phyloP scores from a whole-genome alignment of 2,888 invertebrate species.

The Odontothrips loti region DNA sequence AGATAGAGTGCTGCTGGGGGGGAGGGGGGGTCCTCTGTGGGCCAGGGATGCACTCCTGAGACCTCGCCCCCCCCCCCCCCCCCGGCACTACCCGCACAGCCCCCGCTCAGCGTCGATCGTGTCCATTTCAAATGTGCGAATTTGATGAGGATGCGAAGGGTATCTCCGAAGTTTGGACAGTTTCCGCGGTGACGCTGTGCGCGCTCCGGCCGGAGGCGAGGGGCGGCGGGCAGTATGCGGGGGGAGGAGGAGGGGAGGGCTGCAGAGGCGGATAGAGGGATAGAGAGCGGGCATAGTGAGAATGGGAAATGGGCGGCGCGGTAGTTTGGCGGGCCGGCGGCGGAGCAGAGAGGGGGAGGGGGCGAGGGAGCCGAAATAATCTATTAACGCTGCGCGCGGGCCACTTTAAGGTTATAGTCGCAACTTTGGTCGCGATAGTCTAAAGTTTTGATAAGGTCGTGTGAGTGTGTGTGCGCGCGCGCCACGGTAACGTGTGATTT shows the following conservation, averaged over 20 bases:
- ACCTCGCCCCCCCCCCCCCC: not conserved
- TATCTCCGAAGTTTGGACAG: too few relatives aligned
- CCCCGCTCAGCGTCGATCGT: too few relatives aligned
- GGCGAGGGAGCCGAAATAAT: not conserved
- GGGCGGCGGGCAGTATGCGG: not conserved
- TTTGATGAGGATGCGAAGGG: too few relatives aligned
- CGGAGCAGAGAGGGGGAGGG: not conserved
- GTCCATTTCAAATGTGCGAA: too few relatives aligned
- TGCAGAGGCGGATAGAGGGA: not conserved
- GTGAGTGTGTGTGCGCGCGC: not conserved
- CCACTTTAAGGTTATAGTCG: constrained; percentile 9
- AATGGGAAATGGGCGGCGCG: too few relatives aligned
- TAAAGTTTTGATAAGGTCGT: constrained; percentile 16
- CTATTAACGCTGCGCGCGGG: not conserved
- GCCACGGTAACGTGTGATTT: not conserved
- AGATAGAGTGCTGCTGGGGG: not conserved
- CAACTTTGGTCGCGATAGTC: constrained; percentile 21
- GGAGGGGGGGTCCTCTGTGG: not conserved
- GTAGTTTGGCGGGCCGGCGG: not conserved
- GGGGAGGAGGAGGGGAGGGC: too few relatives aligned
- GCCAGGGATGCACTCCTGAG: too few relatives aligned
- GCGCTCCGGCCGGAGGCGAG: too few relatives aligned
- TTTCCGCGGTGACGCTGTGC: too few relatives aligned
- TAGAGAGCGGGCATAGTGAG: not conserved
- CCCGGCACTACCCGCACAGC: not conserved